Base-by-base conservation (phyloP, 2,113 vertebrate species). In the Pangasianodon hypophthalmus region DNA sequence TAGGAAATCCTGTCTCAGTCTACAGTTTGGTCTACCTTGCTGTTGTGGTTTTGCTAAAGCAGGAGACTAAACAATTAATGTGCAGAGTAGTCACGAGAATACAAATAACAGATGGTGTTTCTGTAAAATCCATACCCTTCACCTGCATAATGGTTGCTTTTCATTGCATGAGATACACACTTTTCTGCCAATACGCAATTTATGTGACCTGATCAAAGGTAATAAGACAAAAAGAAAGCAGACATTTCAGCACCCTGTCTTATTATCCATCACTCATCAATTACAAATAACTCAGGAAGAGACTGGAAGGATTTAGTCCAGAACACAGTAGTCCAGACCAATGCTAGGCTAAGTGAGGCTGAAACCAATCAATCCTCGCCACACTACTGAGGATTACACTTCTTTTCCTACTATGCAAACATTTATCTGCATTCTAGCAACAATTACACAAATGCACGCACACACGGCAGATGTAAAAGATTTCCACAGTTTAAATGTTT, bases 231-330 rank as follows among this genome's bases (percentile, higher is more conserved):
- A 56, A 41, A 84, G 19, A 44, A 84, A 13, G 21, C 8, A 84
- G 80, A n/a, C 29, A 32, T 50, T 80, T 80, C 29, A 82, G 80
- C 79, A 81, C 50, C 26, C 13, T 37, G 52, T 44, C 54, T 37
- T 41, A 37, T 46, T 73, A 81, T 54, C 21, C 32, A 44, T 62
- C 50, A 54, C 29, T 81, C 37, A 37, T 71, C 16, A 67, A 67
- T 37, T 52, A 52, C 69, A 64, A 67, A 89, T 85, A 60, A 89
- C 62, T 89, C 44, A 85, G 32, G 54, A 60, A 62, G 32, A 80
- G 64, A 89, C 44, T 37, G 32, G 64, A 89, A 50, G 58, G 79
- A 90, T 87, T 88, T 87, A 62, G 41, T 56, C 58, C 24, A 60
- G 48, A 79, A 85, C 32, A 58, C 54, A 64, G 29, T 29, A 83